Percentiles rank a stretch among this genome's conserved stretches.
These are phyloP conservation scores for Muscina levida DNA, from an alignment of 2,888 invertebrate species.

Conservation along the genomic window DNA sequence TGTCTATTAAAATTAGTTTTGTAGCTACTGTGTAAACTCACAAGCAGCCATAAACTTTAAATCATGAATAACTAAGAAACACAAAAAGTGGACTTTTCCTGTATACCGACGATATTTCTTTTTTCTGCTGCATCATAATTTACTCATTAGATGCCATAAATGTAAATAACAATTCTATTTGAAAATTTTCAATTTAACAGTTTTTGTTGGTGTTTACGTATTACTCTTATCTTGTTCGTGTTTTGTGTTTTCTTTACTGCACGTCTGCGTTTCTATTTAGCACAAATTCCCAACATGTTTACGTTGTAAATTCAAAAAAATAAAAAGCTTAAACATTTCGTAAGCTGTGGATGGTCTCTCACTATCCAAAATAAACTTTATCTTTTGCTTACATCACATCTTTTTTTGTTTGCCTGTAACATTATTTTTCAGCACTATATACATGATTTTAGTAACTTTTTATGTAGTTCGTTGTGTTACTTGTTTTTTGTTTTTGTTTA, in stretches of 20 bases:
- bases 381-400: slow-evolving; percentile 42
- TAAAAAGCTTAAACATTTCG: not conserved
- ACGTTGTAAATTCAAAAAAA: not conserved
- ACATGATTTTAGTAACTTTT: slow-evolving; percentile 53
- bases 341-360: slow-evolving; percentile 25
- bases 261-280: slow-evolving; percentile 12
- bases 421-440: slow-evolving; percentile 55
- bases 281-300: slow-evolving; percentile 45
- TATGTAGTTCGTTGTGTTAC: slow-evolving; percentile 13
- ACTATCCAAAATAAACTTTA: slow-evolving; percentile 46
- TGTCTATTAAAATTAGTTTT: no score
- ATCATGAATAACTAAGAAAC: no score
- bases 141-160: slow-evolving; percentile 51
- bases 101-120: no score
- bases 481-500: not conserved
- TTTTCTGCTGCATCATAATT: slow-evolving; percentile 47
- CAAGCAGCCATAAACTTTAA: no score
- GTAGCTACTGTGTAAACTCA: no score
- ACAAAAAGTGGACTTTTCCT: no score
- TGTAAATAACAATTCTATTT: slow-evolving; percentile 38
- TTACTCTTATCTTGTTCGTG: slow-evolving; percentile 13
- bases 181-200: slow-evolving; percentile 11
- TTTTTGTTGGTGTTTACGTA: slow-evolving; percentile 17
- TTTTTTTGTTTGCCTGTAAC: slow-evolving; percentile 34
- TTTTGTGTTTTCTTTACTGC: slow-evolving; percentile 25